Percentiles rank a stretch among this genome's conserved stretches.
Evolutionary conservation across 1,140 invertebrate species (phyloP).

Genomic region (Drosophila eugracilis): DNA sequence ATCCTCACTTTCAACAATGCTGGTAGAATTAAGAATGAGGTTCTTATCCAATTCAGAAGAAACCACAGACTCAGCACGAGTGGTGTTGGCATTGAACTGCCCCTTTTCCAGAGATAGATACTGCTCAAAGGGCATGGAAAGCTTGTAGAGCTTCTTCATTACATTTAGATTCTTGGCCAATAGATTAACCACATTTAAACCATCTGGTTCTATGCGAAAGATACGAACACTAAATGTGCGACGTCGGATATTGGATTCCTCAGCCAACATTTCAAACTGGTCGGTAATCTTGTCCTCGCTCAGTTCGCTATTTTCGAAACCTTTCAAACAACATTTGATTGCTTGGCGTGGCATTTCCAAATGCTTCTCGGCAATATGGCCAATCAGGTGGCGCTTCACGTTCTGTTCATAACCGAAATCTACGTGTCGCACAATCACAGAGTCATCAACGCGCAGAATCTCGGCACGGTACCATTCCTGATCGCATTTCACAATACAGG

Average conservation of each 20-base stretch:
- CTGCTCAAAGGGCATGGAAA: conserved; percentile 81
- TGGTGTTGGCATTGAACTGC: conserved; percentile 65
- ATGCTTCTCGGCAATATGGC: conserved; percentile 88
- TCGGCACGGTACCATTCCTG: conserved; percentile 91
- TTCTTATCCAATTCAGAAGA: conserved; percentile 61
- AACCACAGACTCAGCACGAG: conserved; percentile 43
- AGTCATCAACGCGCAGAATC: conserved; percentile 84
- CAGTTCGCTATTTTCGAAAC: conserved; percentile 82
- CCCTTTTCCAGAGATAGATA: conserved; percentile 80
- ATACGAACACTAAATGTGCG: conserved; percentile 86
- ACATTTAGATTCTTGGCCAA: conserved; percentile 78
- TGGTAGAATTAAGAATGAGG: conserved; percentile 68
- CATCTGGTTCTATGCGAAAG: conserved; percentile 85
- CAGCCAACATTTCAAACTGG: conserved; percentile 84
- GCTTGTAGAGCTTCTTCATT: conserved; percentile 79
- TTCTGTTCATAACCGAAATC: conserved; percentile 93
- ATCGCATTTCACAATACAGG: conserved; percentile 90
- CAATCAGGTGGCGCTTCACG: conserved; percentile 86
- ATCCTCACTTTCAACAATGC: conserved; percentile 65
- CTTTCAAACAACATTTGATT: conserved; percentile 87
- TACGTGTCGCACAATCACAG: conserved; percentile 85
- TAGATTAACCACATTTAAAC: conserved; percentile 84
- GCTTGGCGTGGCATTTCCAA: conserved; percentile 90
- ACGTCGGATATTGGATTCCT: conserved; percentile 73
- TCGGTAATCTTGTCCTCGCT: conserved; percentile 75